Conservation (phyloP, 2,113 vertebrate genomes). For the Procavia capensis region DNA sequence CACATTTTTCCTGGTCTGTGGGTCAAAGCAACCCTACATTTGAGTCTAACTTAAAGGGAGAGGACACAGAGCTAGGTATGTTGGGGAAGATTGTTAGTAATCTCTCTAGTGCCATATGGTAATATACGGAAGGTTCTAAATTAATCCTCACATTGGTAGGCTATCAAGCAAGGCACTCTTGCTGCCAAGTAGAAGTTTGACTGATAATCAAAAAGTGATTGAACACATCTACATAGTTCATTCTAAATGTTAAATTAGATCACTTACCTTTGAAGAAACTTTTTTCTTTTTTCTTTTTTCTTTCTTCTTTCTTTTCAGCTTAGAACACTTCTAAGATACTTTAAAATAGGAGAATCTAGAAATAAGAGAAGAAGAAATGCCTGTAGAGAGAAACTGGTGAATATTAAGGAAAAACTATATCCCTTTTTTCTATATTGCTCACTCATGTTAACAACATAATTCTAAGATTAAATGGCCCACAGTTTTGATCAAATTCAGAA, state of each 20-base stretch:
- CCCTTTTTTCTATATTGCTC: neutral
- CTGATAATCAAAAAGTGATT: neutral
- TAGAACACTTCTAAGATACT: neutral
- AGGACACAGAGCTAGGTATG: neutral
- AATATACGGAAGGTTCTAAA: neutral
- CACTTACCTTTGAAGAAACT: neutral
- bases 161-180: neutral
- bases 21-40: neutral
- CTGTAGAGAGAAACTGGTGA: neutral
- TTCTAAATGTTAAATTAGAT: neutral
- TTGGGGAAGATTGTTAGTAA: neutral
- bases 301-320: neutral
- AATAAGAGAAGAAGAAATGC: constrained; percentile 5
- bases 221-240: neutral
- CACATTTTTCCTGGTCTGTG: neutral
- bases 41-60: neutral
- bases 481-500: neutral
- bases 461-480: neutral
- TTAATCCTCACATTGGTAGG: neutral
- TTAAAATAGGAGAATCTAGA: neutral
- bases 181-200: neutral
- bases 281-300: neutral
- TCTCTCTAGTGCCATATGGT: neutral
- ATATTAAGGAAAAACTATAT: neutral
- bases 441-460: neutral